Evolutionary conservation across 2,797 vertebrate species (phyloP).

Genomic region (Acridotheres tristis): DNA sequence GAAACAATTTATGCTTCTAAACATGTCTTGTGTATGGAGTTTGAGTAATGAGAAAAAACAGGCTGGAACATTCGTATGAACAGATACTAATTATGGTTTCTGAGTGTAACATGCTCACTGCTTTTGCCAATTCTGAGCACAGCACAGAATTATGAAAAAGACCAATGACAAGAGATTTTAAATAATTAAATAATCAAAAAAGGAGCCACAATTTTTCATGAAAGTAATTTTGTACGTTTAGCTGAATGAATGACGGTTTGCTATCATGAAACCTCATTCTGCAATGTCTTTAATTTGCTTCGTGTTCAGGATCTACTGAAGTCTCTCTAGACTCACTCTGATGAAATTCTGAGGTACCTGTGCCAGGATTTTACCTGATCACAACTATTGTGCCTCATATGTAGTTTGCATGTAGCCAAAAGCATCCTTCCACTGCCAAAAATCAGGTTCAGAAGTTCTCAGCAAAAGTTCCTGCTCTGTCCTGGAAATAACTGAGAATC

Average conservation of each 20-base stretch:
- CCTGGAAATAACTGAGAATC: background rate
- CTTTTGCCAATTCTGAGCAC: background rate
- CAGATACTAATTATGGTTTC: constrained; percentile 39
- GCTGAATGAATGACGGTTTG: background rate
- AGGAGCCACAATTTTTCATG: background rate
- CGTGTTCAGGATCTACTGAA: background rate
- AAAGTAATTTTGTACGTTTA: background rate
- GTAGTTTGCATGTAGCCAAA: background rate
- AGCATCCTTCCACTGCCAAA: background rate
- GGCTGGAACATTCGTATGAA: constrained; percentile 42
- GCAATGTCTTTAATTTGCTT: background rate
- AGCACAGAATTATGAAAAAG: background rate
- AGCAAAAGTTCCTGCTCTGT: background rate
- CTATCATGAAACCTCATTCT: background rate
- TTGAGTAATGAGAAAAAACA: constrained; percentile 65
- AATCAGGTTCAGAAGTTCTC: background rate
- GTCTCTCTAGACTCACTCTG: background rate
- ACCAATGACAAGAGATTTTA: background rate
- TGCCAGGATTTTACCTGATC: background rate
- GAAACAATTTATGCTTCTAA: constrained; percentile 62
- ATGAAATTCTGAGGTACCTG: background rate
- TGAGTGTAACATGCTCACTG: background rate
- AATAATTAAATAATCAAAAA: background rate
- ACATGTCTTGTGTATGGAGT: constrained; percentile 23
- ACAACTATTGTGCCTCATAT: background rate